Evolutionary conservation across 2,113 vertebrate species (phyloP), one percentile per base, ranked within the genome.

Genomic region (Rostratula benghalensis): DNA sequence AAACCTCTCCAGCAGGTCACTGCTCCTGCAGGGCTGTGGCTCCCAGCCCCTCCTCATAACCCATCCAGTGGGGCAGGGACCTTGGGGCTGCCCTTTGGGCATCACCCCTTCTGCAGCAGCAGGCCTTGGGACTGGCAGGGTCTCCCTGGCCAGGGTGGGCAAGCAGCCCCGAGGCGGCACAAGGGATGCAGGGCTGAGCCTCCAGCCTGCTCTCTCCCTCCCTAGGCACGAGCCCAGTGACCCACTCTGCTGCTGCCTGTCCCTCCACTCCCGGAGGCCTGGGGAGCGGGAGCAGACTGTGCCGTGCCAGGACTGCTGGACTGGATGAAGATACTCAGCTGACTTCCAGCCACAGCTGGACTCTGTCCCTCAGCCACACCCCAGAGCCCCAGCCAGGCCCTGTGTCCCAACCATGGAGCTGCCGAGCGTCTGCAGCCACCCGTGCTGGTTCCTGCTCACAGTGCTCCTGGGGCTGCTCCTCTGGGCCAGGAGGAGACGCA

Each of bases 391-490:
- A 0, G 41, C 31, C 4, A 1, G 10, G 15, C 3, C 33, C 23
- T 0, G 3, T 2, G 1, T 3, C 17, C 5, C 43, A 3, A 54
- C 23, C 39, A 95, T 98, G 97, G 93, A 51, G 10, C 74, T 79
- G 48, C 80, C 9, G 17, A 30, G 64, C 1, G 28, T 70, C 23
- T 65, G 94, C 63, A 59, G 73, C 56, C 94, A 95, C 78, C 96
- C 92, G 1, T 4, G 96, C 13, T 99, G 98, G 98, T 94, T 88
- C 2, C 5, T 97, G 24, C 95, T 91, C 17, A 43, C 97, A 0
- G 41, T 95, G 53, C 33, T 98, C 22, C 87, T 98, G 94, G 96
- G 71, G 3, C 18, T 98, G 20, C 93, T 98, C 3, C 94, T 98
- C 82, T 96, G 98, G 54, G 17, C 87, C 0, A 60, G 51, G 27